phyloP scores from a whole-genome alignment of 2,113 vertebrate genomes.

The Psittacula cyanocephala region DNA sequence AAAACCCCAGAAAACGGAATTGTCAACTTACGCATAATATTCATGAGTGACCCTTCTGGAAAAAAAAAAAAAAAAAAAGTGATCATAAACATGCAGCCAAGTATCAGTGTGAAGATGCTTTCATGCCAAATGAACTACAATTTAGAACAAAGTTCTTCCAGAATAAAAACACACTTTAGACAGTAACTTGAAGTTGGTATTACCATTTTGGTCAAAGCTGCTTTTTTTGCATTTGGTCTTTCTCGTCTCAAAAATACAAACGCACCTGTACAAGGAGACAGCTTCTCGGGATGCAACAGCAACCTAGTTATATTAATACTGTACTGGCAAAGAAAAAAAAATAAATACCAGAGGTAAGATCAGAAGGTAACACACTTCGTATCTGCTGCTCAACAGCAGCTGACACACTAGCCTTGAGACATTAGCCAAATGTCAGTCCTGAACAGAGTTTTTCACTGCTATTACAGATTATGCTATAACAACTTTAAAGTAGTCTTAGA shows the following conservation, averaged over 20 bases:
- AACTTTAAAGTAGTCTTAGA: neutral
- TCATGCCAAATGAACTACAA: slow-evolving; percentile 40
- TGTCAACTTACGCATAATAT: neutral
- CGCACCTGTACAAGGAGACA: slow-evolving; percentile 51
- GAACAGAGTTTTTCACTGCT: neutral
- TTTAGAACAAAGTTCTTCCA: slow-evolving; percentile 11
- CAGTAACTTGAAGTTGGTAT: slow-evolving; percentile 47
- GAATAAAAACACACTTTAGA: slow-evolving; percentile 30
- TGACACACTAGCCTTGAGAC: neutral
- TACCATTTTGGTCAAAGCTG: slow-evolving; percentile 60
- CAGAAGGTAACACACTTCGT: neutral
- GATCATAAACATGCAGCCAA: slow-evolving; percentile 45
- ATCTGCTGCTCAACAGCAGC: neutral
- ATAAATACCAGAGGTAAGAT: neutral
- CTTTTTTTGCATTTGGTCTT: slow-evolving; percentile 57
- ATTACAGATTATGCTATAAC: neutral
- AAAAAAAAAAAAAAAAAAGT: slow-evolving; percentile 30
- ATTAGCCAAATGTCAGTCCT: neutral
- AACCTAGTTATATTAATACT: slow-evolving; percentile 15
- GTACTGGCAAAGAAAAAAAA: neutral
- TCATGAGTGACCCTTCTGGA: slow-evolving; percentile 39
- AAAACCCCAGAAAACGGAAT: neutral
- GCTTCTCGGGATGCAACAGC: slow-evolving; percentile 52
- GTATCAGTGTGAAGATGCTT: slow-evolving; percentile 40
- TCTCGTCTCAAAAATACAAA: slow-evolving; percentile 64